Conservation (phyloP, 1,140 invertebrate species). For the Drosophila ogumai region DNA sequence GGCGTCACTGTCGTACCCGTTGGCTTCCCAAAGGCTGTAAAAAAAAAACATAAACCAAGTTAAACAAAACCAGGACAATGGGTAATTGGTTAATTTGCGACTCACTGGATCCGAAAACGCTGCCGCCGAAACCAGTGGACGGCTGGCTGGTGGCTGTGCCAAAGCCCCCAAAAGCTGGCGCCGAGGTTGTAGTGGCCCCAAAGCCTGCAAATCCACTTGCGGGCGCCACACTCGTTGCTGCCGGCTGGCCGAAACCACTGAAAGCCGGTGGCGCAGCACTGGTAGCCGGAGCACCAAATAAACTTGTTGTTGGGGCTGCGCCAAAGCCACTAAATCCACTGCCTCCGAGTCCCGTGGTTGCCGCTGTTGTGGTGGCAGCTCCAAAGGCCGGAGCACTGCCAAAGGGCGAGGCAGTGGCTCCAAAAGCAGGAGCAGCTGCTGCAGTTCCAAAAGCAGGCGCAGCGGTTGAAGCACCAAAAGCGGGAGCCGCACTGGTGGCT, state of each 20-base stretch:
- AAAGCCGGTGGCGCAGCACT: conserved; percentile 80
- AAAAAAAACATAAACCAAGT: conserved; percentile 12
- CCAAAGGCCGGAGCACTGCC: conserved; percentile 50
- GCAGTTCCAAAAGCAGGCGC: conserved; percentile 34
- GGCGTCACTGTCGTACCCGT: conserved; percentile 77
- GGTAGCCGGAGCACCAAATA: conserved; percentile 73
- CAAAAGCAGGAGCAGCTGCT: conserved; percentile 67
- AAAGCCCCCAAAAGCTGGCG: conserved; percentile 86
- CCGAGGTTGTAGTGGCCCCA: conserved; percentile 85
- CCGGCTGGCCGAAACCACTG: conserved; percentile 75
- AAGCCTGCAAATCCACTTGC: conserved; percentile 87
- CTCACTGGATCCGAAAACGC: conserved; percentile 74
- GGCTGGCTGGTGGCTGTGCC: conserved; percentile 45
- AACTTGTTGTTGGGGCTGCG: conserved; percentile 45
- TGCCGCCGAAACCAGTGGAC: conserved; percentile 85
- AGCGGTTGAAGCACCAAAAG: conserved; percentile 19
- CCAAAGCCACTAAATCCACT: conserved; percentile 78
- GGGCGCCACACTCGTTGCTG: conserved; percentile 46
- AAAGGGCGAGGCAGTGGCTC: conserved; percentile 50
- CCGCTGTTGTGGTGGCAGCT: conserved; percentile 54
- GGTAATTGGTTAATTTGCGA: neutral
- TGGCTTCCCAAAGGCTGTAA: conserved; percentile 74
- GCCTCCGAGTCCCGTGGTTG: conserved; percentile 57
- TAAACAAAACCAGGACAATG: conserved; percentile 17
- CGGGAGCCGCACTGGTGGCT: conserved; percentile 36